Base-by-base conservation (phyloP, 2,113 vertebrate genomes). In the Herpailurus yagouaroundi region DNA sequence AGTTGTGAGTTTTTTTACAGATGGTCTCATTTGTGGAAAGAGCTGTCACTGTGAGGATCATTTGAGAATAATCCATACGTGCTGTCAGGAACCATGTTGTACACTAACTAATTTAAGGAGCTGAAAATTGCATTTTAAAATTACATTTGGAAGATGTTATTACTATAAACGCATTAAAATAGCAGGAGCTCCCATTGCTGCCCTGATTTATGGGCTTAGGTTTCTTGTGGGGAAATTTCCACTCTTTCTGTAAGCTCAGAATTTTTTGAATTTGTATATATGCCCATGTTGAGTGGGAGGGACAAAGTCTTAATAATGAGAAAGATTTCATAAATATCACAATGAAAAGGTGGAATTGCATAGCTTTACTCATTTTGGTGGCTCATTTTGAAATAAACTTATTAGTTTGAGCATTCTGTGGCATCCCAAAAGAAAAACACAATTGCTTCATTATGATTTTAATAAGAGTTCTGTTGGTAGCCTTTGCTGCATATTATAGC, bases 61-160 rank as follows among this genome's bases (percentile, higher is more conserved):
- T 57, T 84, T 48, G 66, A 84, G 50, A 89, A 97, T 96, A 93
- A 96, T 63, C 80, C 86, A 41, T 3, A 36, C 64, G 8, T 91
- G 5, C 55, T 95, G 6, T 85, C 52, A 95, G 94, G 94, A 98
- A 77, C 25, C 25, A 52, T 89, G 57, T 77, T 96, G 80, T 96
- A 84, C 66, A 80, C 79, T 68, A 64, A 74, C 19, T 92, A 84
- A 97, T 95, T 85, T 96, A 93, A 96, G 91, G 79, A 93, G 68
- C 79, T 95, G 71, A 96, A 97, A 97, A 94, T 45, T 76, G 50
- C 60, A 95, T 98, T 98, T 96, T 97, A 50, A 93, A 96, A 88
- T 98, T 96, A 90, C 63, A 94, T 95, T 64, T n/a, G 77, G 50
- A 52, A 95, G 83, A 95, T 63, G 31, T 64, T 79, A 80, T 97